Conservation (phyloP, 2,797 vertebrate species). For the Gorsachius magnificus region DNA sequence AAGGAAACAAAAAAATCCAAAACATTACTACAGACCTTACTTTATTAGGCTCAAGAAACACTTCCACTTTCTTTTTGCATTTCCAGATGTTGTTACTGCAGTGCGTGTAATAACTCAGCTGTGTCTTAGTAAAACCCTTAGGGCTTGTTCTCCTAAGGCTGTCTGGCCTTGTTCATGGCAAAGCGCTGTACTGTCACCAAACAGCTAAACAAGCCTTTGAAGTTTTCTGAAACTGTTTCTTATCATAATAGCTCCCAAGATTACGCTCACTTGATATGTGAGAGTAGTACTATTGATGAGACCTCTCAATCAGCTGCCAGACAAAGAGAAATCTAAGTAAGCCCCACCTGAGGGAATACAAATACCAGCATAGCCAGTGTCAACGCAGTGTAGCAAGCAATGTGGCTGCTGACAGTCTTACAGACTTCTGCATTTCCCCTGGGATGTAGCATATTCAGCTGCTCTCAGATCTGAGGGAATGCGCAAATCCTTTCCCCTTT, state of each 20-base stretch:
- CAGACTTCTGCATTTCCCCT: not conserved
- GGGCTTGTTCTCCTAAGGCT: not conserved
- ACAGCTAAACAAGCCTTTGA: not conserved
- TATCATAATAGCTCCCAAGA: not conserved
- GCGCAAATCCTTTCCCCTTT: not conserved
- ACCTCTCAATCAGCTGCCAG: not conserved
- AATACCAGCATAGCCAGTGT: not conserved
- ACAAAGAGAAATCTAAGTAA: not conserved
- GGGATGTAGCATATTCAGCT: not conserved
- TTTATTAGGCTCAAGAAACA: not conserved
- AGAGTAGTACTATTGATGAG: not conserved
- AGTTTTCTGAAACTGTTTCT: not conserved
- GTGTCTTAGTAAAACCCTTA: not conserved
- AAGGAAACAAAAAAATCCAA: not conserved
- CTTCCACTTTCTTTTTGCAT: not conserved
- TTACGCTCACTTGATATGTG: not conserved
- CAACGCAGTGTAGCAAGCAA: not conserved
- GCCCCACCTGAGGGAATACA: not conserved
- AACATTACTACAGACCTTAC: not conserved
- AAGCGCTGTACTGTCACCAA: not conserved
- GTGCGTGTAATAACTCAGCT: not conserved
- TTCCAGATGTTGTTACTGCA: not conserved
- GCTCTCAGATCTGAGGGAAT: not conserved
- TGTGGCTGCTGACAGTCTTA: not conserved
- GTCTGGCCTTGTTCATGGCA: not conserved